phyloP scores from a whole-genome alignment of 1,140 invertebrate genomes.

The Euwallacea fornicatus region DNA sequence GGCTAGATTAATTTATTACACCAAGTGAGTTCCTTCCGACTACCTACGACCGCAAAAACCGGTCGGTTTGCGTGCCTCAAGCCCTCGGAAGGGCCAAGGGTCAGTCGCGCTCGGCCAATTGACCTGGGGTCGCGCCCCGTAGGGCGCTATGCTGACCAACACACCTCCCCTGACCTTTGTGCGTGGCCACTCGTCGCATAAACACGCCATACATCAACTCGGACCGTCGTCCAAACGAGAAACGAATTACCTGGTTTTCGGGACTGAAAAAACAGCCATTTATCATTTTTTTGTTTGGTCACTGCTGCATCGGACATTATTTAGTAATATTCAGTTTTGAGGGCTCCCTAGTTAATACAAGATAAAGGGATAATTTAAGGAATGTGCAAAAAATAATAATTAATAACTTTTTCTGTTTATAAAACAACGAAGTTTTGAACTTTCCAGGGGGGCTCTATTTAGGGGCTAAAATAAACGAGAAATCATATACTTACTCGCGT shows the following conservation, averaged over 20 bases:
- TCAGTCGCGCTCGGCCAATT: constrained; percentile 49
- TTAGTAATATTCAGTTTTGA: constrained; percentile 9
- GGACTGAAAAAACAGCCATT: constrained; percentile 26
- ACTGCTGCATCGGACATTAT: constrained; percentile 7
- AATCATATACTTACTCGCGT: too few species aligned
- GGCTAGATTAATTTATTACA: constrained; percentile 19
- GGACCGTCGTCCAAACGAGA: constrained; percentile 46
- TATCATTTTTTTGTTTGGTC: constrained; percentile 24
- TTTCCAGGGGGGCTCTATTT: too few species aligned
- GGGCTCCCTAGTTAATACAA: too few species aligned
- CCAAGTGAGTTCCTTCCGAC: constrained; percentile 2
- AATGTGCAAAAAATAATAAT: too few species aligned
- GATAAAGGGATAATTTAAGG: too few species aligned
- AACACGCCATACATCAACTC: constrained; percentile 53
- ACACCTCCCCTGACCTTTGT: constrained; percentile 54
- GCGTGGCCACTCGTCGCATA: constrained; percentile 54
- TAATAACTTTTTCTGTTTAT: too few species aligned
- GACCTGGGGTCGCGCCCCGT: constrained; percentile 51
- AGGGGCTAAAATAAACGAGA: too few species aligned
- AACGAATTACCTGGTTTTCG: constrained; percentile 45
- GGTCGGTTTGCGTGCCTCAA: constrained; percentile 10
- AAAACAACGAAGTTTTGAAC: too few species aligned
- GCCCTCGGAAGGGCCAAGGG: constrained; percentile 21
- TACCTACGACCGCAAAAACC: constrained; percentile 20
- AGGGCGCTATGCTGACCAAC: constrained; percentile 51